Percentiles rank a stretch among this genome's conserved stretches.
These are phyloP conservation scores for Pristionchus exspectatus DNA, from an alignment of 2,888 invertebrate genomes.

Conservation along the genomic window DNA sequence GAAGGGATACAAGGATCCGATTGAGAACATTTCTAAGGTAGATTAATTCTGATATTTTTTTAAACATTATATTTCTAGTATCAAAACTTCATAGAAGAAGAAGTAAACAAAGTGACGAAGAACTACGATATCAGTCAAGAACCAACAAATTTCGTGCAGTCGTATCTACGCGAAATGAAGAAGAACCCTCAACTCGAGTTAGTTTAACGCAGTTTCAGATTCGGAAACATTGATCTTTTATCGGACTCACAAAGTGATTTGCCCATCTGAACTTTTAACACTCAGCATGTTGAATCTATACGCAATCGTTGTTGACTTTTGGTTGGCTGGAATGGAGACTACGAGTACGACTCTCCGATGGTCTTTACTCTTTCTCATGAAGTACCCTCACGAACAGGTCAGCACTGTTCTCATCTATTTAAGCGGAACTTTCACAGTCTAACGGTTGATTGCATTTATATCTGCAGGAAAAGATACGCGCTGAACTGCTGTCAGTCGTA, in stretches of 20 bases:
- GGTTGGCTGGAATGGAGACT: slow-evolving; percentile 71
- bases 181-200: slow-evolving; percentile 30
- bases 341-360: slow-evolving; percentile 65
- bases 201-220: no score
- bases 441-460: no score
- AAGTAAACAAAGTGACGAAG: not conserved
- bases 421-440: no score
- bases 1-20: not conserved
- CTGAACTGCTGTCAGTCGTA: slow-evolving; percentile 59
- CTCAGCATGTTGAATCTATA: slow-evolving; percentile 51
- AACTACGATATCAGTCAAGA: not conserved
- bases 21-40: not conserved
- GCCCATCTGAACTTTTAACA: no score
- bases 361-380: slow-evolving; percentile 63
- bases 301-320: slow-evolving; percentile 62
- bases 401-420: no score
- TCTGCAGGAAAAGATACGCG: slow-evolving; percentile 62
- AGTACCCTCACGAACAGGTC: slow-evolving; percentile 64
- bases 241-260: not conserved
- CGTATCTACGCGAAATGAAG: slow-evolving; percentile 45
- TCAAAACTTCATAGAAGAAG: slow-evolving; percentile 49
- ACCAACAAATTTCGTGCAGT: slow-evolving; percentile 26
- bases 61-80: no score
- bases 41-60: not conserved
- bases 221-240: no score